A percentile compares a stretch with the other conserved stretches of the same genome.
These are phyloP conservation scores for Xenopus laevis DNA, from an alignment of 2,113 vertebrate genomes.

Conservation along the genomic window DNA sequence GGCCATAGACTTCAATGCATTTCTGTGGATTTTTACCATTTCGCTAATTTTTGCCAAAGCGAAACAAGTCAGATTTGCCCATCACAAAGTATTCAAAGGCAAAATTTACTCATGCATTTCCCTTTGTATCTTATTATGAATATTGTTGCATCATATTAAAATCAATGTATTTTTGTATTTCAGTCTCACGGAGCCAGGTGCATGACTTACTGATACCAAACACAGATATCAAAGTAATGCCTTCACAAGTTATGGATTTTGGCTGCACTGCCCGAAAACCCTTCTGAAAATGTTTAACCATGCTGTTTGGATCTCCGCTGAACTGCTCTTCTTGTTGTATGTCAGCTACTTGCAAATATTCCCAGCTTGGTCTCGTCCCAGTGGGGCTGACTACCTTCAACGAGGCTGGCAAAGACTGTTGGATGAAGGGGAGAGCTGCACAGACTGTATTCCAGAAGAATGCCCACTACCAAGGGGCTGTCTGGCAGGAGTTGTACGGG, in stretches of 20 bases:
- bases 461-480: conserved; percentile 65
- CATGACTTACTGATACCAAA: background rate
- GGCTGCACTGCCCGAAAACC: conserved; percentile 9
- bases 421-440: conserved; percentile 69
- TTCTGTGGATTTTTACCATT: no score
- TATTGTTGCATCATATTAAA: no score
- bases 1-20: no score
- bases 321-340: conserved; percentile 51
- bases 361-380: conserved; percentile 51
- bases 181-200: background rate
- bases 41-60: no score
- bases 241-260: conserved; percentile 41
- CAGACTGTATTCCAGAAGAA: conserved; percentile 60
- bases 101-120: no score
- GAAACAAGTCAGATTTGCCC: no score
- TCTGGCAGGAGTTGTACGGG: conserved; percentile 66
- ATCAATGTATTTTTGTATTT: background rate
- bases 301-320: conserved; percentile 43
- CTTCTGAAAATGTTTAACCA: conserved; percentile 54
- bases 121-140: no score
- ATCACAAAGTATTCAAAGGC: no score
- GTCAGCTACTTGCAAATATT: conserved; percentile 45
- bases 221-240: conserved; percentile 5
- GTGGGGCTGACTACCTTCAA: conserved; percentile 62
- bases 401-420: conserved; percentile 73